These are phyloP conservation scores for Sebastolobus altivelis DNA, from an alignment of 2,797 vertebrate species.

Conservation along the genomic window DNA sequence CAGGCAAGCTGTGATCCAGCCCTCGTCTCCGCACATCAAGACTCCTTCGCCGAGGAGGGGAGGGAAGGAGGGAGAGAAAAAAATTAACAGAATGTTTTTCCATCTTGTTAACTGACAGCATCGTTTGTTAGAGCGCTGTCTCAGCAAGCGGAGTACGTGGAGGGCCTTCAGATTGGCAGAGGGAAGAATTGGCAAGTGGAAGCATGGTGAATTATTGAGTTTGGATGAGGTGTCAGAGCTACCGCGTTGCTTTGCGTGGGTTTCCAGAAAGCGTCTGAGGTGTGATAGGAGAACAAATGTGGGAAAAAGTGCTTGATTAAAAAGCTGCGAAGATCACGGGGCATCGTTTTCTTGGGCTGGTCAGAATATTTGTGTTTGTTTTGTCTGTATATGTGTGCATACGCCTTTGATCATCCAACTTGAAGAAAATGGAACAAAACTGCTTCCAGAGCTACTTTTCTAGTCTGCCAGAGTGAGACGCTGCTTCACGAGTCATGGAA, in stretches of 20 bases:
- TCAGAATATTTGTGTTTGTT: constrained; percentile 64
- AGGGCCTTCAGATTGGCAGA: constrained; percentile 77
- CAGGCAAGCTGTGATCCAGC: constrained; percentile 86
- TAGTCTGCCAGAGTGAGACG: constrained; percentile 68
- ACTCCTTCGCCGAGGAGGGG: constrained; percentile 63
- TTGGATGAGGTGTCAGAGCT: constrained; percentile 78
- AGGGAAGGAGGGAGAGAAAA: constrained; percentile 62
- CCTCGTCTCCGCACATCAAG: constrained; percentile 82
- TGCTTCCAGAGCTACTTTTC: constrained; percentile 59
- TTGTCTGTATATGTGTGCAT: constrained; percentile 44
- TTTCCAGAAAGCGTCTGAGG: constrained; percentile 76
- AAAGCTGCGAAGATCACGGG: constrained; percentile 66
- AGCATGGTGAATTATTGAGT: constrained; percentile 79
- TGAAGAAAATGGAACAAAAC: constrained; percentile 63
- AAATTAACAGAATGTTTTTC: constrained; percentile 86
- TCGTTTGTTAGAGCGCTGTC: constrained; percentile 83
- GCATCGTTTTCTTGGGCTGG: constrained; percentile 56
- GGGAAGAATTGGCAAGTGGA: constrained; percentile 75
- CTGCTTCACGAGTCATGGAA: constrained; percentile 74
- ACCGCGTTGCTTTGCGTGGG: constrained; percentile 70
- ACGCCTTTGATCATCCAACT: constrained; percentile 62
- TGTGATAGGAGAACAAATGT: constrained; percentile 71
- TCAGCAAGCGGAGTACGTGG: constrained; percentile 71
- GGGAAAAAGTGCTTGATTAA: constrained; percentile 73
- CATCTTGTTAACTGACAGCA: constrained; percentile 86